A percentile compares a stretch with the other conserved stretches of the same genome.
phyloP scores from a whole-genome alignment of 1,140 invertebrate species.

The Drosophila leontia region DNA sequence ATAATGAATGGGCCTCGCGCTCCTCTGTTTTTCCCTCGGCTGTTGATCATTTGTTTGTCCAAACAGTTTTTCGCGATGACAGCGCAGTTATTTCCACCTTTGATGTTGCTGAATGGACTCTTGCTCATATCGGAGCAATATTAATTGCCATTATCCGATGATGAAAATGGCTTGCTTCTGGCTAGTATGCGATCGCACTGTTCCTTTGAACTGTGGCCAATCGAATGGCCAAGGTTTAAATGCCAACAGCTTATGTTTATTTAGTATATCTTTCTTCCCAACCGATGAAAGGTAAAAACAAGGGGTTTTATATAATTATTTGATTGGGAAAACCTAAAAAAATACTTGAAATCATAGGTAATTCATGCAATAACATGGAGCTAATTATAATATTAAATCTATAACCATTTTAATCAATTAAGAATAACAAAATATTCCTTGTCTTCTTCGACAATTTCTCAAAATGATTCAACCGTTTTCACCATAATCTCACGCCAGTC shows the following conservation, averaged over 20 bases:
- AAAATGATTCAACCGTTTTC: neutral
- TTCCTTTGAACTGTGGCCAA: slow-evolving; percentile 30
- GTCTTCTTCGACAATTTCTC: neutral
- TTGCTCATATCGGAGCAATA: slow-evolving; percentile 50
- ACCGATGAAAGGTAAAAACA: slow-evolving; percentile 7
- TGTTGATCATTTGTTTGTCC: slow-evolving; percentile 48
- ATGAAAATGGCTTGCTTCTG: slow-evolving; percentile 29
- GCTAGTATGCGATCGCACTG: slow-evolving; percentile 10
- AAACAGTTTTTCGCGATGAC: slow-evolving; percentile 54
- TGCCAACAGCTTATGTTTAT: slow-evolving; percentile 22
- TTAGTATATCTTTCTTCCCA: neutral
- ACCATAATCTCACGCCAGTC: slow-evolving; percentile 31
- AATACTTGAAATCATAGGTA: neutral
- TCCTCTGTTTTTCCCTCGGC: slow-evolving; percentile 13
- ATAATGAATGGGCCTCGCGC: slow-evolving; percentile 40
- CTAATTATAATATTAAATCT: neutral
- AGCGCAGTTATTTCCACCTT: slow-evolving; percentile 37
- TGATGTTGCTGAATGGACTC: slow-evolving; percentile 37
- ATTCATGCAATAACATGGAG: neutral
- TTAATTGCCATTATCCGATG: slow-evolving; percentile 50
- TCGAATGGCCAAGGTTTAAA: neutral
- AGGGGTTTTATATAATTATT: neutral
- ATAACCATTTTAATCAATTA: neutral
- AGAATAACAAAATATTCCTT: neutral
- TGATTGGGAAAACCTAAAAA: neutral